A percentile compares a stretch with the other conserved stretches of the same genome.
Conservation (phyloP, 1,140 invertebrate genomes). For the Adelges cooleyi region DNA sequence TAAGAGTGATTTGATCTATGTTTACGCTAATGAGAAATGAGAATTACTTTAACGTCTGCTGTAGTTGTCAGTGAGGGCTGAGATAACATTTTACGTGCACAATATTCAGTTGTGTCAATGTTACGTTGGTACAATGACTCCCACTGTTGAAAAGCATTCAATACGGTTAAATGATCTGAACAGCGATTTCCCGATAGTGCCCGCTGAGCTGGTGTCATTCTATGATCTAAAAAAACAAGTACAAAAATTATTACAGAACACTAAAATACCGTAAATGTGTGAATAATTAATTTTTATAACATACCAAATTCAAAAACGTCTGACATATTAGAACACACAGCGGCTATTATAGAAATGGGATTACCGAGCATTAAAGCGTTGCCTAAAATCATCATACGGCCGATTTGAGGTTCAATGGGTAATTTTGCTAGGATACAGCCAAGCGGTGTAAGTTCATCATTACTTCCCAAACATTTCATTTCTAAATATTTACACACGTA, state of each 20-base stretch:
- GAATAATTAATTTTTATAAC: background rate
- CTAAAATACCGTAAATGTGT: background rate
- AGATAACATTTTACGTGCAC: conserved; percentile 80
- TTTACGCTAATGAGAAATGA: too few species aligned
- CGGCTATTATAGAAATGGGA: conserved; percentile 82
- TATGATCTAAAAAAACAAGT: conserved; percentile 43
- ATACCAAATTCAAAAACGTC: conserved; percentile 29
- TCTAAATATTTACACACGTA: too few species aligned
- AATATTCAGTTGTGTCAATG: conserved; percentile 75
- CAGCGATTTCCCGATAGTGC: conserved; percentile 70
- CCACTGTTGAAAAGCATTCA: conserved; percentile 86
- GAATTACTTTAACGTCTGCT: conserved; percentile 67
- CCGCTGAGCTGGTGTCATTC: conserved; percentile 62
- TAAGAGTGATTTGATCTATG: too few species aligned
- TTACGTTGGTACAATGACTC: conserved; percentile 59
- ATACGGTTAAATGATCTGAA: conserved; percentile 90
- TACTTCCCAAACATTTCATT: conserved; percentile 74
- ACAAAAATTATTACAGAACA: background rate
- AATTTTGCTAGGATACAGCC: conserved; percentile 84
- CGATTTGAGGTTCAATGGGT: conserved; percentile 82
- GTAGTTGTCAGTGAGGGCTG: conserved; percentile 79
- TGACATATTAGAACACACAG: conserved; percentile 61
- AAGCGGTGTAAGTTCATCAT: conserved; percentile 77
- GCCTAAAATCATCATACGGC: conserved; percentile 90
- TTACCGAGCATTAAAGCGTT: conserved; percentile 77